phyloP scores from a whole-genome alignment of 2,113 vertebrate genomes.

The Litocranius walleri region DNA sequence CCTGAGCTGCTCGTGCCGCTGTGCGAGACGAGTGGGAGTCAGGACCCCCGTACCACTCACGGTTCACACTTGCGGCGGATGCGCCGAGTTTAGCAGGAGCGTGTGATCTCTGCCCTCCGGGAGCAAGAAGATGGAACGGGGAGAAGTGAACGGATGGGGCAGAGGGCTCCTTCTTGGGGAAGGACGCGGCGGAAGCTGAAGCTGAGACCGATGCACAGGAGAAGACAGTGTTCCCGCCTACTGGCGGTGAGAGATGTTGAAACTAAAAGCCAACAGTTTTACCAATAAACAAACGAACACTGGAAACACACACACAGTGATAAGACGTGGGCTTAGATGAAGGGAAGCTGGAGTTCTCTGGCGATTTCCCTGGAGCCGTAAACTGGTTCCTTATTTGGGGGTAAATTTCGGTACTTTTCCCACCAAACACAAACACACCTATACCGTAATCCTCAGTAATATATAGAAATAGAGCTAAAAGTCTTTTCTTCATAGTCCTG shows the following conservation, averaged over 20 bases:
- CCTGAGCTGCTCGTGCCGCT: too few relatives aligned
- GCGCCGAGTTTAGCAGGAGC: not conserved
- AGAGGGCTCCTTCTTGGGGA: not conserved
- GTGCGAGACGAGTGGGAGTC: too few relatives aligned
- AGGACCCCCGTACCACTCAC: not conserved
- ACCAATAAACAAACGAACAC: not conserved
- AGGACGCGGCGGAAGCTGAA: not conserved
- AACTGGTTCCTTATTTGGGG: not conserved
- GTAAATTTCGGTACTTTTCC: not conserved
- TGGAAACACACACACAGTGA: not conserved
- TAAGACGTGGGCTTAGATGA: not conserved
- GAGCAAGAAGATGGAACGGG: not conserved
- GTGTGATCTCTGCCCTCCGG: too few relatives aligned
- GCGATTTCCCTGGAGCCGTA: accelerated
- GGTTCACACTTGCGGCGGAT: not conserved
- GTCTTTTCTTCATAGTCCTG: too few relatives aligned
- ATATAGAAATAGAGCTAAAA: not conserved
- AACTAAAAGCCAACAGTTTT: not conserved
- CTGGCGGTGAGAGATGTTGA: not conserved
- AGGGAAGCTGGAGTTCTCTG: not conserved
- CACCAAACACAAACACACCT: not conserved
- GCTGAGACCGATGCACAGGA: not conserved
- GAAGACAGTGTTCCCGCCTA: not conserved
- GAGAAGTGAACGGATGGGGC: not conserved
- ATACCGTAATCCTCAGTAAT: not conserved